Evolutionary conservation across 2,113 vertebrate species (phyloP).

Genomic region (Manacus vitellinus): DNA sequence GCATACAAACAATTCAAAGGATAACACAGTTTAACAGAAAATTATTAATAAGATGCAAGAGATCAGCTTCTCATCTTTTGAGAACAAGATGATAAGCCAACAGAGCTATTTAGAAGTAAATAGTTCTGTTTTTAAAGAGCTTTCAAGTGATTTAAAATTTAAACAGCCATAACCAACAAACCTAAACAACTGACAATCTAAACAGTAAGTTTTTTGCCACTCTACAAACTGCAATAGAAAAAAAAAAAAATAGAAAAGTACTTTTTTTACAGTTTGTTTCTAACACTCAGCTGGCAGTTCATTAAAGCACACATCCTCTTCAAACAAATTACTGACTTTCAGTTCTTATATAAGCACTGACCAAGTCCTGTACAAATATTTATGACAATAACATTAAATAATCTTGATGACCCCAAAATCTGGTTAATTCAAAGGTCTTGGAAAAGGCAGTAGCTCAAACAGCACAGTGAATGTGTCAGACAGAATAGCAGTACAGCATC

Average conservation of each 20-base stretch:
- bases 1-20: neutral
- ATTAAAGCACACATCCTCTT: conserved; percentile 51
- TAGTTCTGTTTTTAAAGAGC: neutral
- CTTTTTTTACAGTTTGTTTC: conserved; percentile 35
- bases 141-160: conserved; percentile 6
- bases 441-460: conserved; percentile 29
- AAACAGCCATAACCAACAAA: neutral
- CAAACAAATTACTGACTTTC: conserved; percentile 35
- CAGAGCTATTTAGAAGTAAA: conserved; percentile 21
- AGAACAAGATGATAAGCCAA: conserved; percentile 9
- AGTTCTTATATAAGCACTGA: conserved; percentile 39
- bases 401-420: conserved; percentile 40
- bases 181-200: conserved; percentile 16
- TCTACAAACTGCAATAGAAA: neutral
- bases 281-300: conserved; percentile 38
- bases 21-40: conserved; percentile 30
- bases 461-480: neutral
- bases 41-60: conserved; percentile 25
- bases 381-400: conserved; percentile 59
- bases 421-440: conserved; percentile 31
- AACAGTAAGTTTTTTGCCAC: neutral
- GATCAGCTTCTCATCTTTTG: conserved; percentile 19
- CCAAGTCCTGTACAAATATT: conserved; percentile 49
- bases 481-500: neutral
- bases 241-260: neutral